Percentiles rank a stretch among this genome's conserved stretches.
These are phyloP conservation scores for Eulithis prunata DNA, from an alignment of 2,888 invertebrate species.

Conservation along the genomic window DNA sequence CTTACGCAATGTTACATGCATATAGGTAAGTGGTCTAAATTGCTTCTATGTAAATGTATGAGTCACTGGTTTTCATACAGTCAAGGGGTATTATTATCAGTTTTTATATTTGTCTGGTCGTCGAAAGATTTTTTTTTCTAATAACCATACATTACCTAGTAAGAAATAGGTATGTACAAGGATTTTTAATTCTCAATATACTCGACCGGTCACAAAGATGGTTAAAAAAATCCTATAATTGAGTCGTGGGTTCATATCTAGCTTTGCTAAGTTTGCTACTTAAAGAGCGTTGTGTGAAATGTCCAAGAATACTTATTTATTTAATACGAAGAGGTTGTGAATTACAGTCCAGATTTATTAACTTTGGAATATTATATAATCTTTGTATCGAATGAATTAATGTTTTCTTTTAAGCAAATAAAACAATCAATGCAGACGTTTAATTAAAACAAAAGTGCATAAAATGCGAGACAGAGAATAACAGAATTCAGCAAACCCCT, in stretches of 20 bases:
- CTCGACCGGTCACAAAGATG: too few species aligned
- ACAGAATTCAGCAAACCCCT: not conserved
- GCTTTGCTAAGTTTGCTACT: too few species aligned
- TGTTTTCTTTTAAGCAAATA: not conserved
- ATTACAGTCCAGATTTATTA: too few species aligned
- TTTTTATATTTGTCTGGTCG: not conserved
- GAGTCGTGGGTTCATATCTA: too few species aligned
- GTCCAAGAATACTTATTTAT: too few species aligned
- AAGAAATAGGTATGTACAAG: too few species aligned
- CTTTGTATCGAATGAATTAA: too few species aligned
- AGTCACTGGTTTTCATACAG: slow-evolving; percentile 23
- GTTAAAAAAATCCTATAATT: too few species aligned
- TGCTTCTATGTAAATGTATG: slow-evolving; percentile 43
- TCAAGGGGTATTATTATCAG: slow-evolving; percentile 2
- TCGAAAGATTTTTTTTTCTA: not conserved
- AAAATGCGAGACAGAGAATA: not conserved
- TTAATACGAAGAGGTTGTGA: too few species aligned
- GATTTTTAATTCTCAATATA: too few species aligned
- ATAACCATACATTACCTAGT: not conserved
- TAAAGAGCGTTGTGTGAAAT: too few species aligned
- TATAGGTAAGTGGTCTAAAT: slow-evolving; percentile 30
- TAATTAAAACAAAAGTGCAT: not conserved
- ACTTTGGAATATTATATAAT: too few species aligned
- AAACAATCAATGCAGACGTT: not conserved
- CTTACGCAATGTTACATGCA: slow-evolving; percentile 42